phyloP scores from a whole-genome alignment of 2,797 vertebrate genomes.

The Coracias cyanogaster region DNA sequence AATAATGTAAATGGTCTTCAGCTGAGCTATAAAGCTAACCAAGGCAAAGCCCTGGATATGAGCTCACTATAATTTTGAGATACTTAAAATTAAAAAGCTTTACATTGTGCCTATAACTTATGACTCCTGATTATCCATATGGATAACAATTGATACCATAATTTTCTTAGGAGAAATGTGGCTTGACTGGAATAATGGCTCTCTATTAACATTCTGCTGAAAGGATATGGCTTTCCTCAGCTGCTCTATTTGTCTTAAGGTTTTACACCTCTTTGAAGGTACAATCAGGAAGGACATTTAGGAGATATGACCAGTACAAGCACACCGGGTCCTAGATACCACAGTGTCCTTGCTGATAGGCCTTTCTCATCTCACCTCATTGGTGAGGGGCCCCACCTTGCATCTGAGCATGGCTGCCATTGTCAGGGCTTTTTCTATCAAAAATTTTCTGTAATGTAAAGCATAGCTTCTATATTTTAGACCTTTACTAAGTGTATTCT shows the following conservation, averaged over 20 bases:
- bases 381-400: neutral
- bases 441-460: neutral
- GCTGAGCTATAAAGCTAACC: neutral
- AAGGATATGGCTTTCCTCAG: neutral
- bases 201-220: neutral
- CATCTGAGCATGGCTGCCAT: neutral
- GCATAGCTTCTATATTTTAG: neutral
- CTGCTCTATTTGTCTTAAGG: neutral
- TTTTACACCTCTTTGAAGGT: neutral
- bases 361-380: neutral
- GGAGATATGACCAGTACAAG: neutral
- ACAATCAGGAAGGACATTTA: accelerated
- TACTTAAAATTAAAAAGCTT: neutral
- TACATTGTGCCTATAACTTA: neutral
- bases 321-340: neutral
- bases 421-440: neutral
- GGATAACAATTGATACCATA: neutral
- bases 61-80: neutral
- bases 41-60: neutral
- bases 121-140: neutral
- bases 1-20: neutral
- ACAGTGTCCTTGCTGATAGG: neutral
- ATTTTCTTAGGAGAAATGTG: neutral
- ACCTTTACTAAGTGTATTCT: neutral
- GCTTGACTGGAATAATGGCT: neutral